phyloP scores from a whole-genome alignment of 2,797 vertebrate species.

The Gymnoscopelus braueri region DNA sequence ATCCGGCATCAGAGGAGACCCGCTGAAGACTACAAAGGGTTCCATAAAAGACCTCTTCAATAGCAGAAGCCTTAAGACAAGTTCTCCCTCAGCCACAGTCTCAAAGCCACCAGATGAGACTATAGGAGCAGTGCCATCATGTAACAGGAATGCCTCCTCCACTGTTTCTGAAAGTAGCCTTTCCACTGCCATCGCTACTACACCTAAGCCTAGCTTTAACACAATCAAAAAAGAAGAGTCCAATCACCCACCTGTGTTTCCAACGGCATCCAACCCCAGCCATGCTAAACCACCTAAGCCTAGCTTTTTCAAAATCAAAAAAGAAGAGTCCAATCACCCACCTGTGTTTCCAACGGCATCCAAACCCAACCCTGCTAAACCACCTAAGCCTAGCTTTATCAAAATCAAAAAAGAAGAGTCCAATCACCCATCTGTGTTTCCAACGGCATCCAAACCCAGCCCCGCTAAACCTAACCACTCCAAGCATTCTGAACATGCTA shows the following conservation, averaged over 20 bases:
- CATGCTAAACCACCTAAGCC: not conserved
- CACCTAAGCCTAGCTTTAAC: not conserved
- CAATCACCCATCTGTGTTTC: slow-evolving; percentile 20
- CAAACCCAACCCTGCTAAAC: slow-evolving; percentile 17
- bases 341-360: slow-evolving; percentile 16
- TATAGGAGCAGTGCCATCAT: slow-evolving; percentile 13
- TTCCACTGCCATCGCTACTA: not conserved
- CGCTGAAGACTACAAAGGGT: slow-evolving; percentile 55
- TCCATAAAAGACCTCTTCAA: slow-evolving; percentile 72
- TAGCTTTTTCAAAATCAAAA: not conserved
- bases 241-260: slow-evolving; percentile 20
- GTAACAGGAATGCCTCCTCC: slow-evolving; percentile 22
- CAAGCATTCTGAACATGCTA: slow-evolving; percentile 39
- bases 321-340: not conserved
- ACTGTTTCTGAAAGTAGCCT: slow-evolving; percentile 4
- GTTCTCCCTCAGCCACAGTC: not conserved
- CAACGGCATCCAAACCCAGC: not conserved
- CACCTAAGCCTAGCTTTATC: not conserved
- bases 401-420: not conserved
- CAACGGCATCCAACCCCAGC: not conserved
- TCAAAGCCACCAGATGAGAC: slow-evolving; percentile 25
- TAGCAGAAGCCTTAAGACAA: slow-evolving; percentile 28
- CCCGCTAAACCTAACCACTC: slow-evolving; percentile 24
- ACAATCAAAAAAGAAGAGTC: not conserved
- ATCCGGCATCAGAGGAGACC: slow-evolving; percentile 6